Evolutionary conservation across 2,113 vertebrate genomes (phyloP).

Genomic region (Ictidomys tridecemlineatus): DNA sequence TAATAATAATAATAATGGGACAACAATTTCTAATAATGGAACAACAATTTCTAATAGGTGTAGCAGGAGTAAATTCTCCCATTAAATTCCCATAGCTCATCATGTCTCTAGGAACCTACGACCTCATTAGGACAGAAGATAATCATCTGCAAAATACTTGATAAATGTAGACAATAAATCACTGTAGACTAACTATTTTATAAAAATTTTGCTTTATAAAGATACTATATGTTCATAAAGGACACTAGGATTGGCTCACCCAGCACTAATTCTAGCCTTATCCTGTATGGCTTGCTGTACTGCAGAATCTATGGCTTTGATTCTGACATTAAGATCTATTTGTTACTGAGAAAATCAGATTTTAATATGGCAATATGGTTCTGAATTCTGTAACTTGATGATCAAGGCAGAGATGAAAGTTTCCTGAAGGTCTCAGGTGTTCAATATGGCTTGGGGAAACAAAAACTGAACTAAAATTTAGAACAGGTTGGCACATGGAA

Average conservation of each 20-base stretch:
- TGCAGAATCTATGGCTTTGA: neutral
- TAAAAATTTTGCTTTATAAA: neutral
- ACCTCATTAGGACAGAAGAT: neutral
- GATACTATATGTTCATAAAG: neutral
- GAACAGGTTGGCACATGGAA: neutral
- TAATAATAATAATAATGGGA: too few species aligned
- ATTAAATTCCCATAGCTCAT: neutral
- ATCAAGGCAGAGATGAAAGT: neutral
- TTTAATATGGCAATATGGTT: too few species aligned
- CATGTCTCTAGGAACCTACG: neutral
- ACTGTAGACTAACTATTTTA: neutral
- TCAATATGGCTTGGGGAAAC: neutral
- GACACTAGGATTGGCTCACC: neutral
- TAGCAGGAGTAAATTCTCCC: neutral
- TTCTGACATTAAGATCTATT: neutral
- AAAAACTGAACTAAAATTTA: neutral
- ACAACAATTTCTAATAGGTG: neutral
- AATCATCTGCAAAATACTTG: neutral
- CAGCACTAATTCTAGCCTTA: neutral
- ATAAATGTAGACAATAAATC: neutral
- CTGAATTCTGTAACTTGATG: neutral
- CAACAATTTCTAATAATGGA: neutral
- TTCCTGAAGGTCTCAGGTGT: neutral
- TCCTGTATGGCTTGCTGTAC: neutral
- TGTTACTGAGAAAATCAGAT: neutral